Conservation (phyloP, 2,113 vertebrate genomes). For the Astatotilapia flaviijosephi region DNA sequence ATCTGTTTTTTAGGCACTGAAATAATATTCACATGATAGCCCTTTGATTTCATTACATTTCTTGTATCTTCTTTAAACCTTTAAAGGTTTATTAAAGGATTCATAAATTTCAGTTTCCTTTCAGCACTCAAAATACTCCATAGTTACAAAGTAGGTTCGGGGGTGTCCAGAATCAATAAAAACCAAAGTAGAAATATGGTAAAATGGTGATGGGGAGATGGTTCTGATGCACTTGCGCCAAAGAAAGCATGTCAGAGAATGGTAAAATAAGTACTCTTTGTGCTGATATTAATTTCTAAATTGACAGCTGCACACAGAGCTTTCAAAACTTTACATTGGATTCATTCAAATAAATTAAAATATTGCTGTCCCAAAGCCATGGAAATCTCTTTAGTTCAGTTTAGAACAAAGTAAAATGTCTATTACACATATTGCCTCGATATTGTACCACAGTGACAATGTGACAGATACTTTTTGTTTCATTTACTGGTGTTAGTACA, state of each 20-base stretch:
- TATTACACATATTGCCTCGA: background rate
- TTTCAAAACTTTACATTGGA: background rate
- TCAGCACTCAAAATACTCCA: background rate
- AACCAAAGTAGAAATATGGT: background rate
- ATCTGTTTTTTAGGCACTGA: background rate
- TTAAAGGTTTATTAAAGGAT: background rate
- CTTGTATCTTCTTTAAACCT: background rate
- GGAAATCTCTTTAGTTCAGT: background rate
- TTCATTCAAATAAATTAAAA: background rate
- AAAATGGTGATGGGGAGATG: background rate
- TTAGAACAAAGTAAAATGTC: background rate
- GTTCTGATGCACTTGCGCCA: background rate
- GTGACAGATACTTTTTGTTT: background rate
- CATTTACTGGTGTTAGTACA: background rate
- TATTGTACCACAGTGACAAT: background rate
- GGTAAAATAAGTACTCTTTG: background rate
- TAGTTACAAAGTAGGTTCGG: background rate
- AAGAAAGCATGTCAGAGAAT: background rate
- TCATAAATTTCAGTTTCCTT: background rate
- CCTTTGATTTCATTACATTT: background rate
- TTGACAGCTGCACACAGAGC: background rate
- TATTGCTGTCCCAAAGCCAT: background rate
- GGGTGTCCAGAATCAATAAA: background rate
- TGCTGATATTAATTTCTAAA: background rate
- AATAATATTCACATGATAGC: background rate